Base-by-base conservation (phyloP, 1,140 invertebrate species). In the Heliconius hewitsoni region DNA sequence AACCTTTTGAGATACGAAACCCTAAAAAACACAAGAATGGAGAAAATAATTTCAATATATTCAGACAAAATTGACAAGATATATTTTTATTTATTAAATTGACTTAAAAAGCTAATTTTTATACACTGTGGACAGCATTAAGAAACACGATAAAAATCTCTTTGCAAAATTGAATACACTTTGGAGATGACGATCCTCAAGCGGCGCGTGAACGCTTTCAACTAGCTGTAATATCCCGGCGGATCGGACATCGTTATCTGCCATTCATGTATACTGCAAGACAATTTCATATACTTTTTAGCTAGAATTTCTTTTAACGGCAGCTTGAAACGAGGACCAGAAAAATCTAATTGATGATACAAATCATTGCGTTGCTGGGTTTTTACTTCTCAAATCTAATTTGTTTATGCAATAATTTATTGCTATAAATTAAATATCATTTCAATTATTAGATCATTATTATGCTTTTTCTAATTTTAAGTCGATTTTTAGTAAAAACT, bases 201-300 rank as follows among this genome's bases (percentile, higher is more conserved):
- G 27, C 70, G 76, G 30, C 66, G 46, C 70, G 13, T 77, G 76
- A 77, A 72, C 70, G 76, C 23, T 77, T 77, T 77, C 70, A 77
- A 72, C 76, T 77, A 77, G 46, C 76, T 77, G 46, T 77, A 71
- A 77, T 77, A 72, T 72, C 76, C 76, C 42, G 70, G 76, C 34
- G 76, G 76, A 77, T 71, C 9, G 46, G 76, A 77, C 76, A 34
- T 77, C 76, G 76, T 77, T 77, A 77, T 77, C 76, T 71, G 19
- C 46, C 46, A 77, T 77, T 71, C 76, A 77, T 52, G 76, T 77
- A 71, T 46, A 52, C 46, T 77, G 39, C 27, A 72, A 77, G 66
- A 71, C 42, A 72, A 30, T 71, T 77, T 70, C 23, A 66, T 71
- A 71, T n/a, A 71, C 19, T 71, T 71, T 66, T 66, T 30, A 66